Base-by-base conservation (phyloP, 2,888 invertebrate species). In the Agrochola lychnidis region DNA sequence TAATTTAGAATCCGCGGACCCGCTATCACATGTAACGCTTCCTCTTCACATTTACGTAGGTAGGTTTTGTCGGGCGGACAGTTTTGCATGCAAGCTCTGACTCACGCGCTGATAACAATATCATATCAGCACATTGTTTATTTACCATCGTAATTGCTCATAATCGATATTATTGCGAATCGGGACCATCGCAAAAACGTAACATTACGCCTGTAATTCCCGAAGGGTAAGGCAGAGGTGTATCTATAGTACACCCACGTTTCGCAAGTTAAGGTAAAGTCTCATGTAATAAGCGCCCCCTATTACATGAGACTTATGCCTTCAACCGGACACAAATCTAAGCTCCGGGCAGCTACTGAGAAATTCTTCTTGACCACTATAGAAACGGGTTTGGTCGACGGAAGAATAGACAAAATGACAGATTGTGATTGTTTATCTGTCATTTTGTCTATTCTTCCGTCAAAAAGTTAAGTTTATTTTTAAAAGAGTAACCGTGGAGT, bases 51-150 rank as follows among this genome's bases (percentile, higher is more conserved):
- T 74, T 73, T 75, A 82, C 59, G 75, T 82, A 71, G 80, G 86
- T 25, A 67, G 82, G 70, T 67, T 78, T 63, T 70, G 62, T 68
- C 61, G 70, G 63, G 53, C 72, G 59, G 74, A 78, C 83, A 86
- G 51, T 86, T 86, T 87, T 74, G 81, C 87, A 84, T 74, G 81
- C 87, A 84, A 73, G 40, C 59, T 12, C 42, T 87, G 87, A 90
- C 78, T 89, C 90, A 76, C 62, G 51, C 42, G 16, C 53, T 78
- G 89, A 88, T 90, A 86, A 85, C 71, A 81, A 76, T 30, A 30
- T 79, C 79, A 78, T 87, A 89, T 87, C 88, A 85, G 69, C 61
- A 73, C 70, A 80, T 70, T 80, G 85, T 87, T 86, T 85, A 73
- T 84, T 83, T 86, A 79, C 71, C 71, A 64, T 71, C 56, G 63